phyloP scores from a whole-genome alignment of 2,113 vertebrate genomes.

The Pan troglodytes region NHGRI_mPanTro3-v2.1_pri NC_072401.2:104134001-104134500 shows the following conservation, averaged over 20 bases:
- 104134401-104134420: not conserved
- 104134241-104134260: not conserved
- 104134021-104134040: not conserved
- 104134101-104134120: not conserved
- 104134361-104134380: conserved; percentile 33
- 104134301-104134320: not conserved
- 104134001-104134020: not conserved
- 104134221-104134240: not conserved
- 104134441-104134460: not conserved
- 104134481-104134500: not conserved
- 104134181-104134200: not conserved
- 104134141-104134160: not conserved
- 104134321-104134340: not conserved
- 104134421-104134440: not conserved
- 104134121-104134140: not conserved
- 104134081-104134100: not conserved
- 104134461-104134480: not conserved
- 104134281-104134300: not conserved
- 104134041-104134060: not conserved
- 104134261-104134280: not conserved
- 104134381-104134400: not conserved
- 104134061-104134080: not conserved
- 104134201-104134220: not conserved
- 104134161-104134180: not conserved
- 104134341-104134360: not conserved